Conservation (phyloP, 2,797 vertebrate species). For the Amazonetta brasiliensis region DNA sequence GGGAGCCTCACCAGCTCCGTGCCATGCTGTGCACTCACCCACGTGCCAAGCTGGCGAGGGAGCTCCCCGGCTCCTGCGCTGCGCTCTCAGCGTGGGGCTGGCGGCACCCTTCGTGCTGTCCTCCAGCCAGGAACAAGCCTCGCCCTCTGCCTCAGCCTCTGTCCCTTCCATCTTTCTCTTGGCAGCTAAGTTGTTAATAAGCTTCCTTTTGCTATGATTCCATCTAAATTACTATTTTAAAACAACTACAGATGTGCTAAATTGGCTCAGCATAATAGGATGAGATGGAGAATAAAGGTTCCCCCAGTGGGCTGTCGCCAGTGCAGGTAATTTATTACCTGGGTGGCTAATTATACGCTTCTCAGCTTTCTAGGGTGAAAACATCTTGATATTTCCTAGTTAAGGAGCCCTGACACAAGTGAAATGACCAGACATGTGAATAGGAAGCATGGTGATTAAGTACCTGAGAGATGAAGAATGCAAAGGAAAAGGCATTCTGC, state of each 20-base stretch:
- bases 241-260: slow-evolving; percentile 75
- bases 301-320: slow-evolving; percentile 63
- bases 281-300: slow-evolving; percentile 71
- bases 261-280: slow-evolving; percentile 75
- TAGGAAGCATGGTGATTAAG: slow-evolving; percentile 65
- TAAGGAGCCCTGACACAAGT: slow-evolving; percentile 65
- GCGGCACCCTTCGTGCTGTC: background rate
- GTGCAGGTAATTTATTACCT: slow-evolving; percentile 75
- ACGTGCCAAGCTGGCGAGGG: fast-evolving
- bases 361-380: slow-evolving; percentile 70
- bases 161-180: slow-evolving; percentile 45
- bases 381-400: slow-evolving; percentile 71
- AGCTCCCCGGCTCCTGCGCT: background rate
- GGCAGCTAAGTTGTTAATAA: slow-evolving; percentile 71
- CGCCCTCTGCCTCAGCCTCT: background rate
- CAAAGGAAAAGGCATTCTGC: slow-evolving; percentile 69
- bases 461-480: slow-evolving; percentile 70
- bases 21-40: fast-evolving
- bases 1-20: background rate
- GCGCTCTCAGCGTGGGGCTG: background rate
- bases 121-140: background rate
- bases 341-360: slow-evolving; percentile 67
- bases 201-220: slow-evolving; percentile 59
- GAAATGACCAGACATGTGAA: slow-evolving; percentile 70
- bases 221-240: slow-evolving; percentile 71